Evolutionary conservation across 1,140 invertebrate genomes (phyloP).

Genomic region (Drosophila subobscura): DNA sequence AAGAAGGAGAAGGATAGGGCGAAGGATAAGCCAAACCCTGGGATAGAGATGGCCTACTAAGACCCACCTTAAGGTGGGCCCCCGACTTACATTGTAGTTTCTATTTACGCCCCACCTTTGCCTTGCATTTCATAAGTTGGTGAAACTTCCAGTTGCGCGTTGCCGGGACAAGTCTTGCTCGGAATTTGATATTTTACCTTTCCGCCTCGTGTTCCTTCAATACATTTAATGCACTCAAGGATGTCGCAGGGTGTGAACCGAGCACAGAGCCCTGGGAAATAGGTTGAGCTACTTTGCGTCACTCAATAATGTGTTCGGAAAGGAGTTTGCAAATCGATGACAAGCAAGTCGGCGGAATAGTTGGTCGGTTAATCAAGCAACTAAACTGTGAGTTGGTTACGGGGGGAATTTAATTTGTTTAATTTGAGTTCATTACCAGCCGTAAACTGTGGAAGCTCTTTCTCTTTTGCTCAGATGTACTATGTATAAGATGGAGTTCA

Average conservation of each 20-base stretch:
- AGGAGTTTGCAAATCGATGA: conserved; percentile 45
- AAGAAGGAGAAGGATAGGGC: not conserved
- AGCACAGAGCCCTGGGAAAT: conserved; percentile 41
- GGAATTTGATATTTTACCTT: conserved; percentile 34
- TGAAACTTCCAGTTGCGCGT: conserved; percentile 32
- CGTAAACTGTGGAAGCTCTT: not conserved
- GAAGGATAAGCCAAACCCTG: not conserved
- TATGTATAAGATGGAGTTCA: conserved; percentile 35
- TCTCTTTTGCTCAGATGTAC: conserved; percentile 14
- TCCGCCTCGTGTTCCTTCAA: conserved; percentile 4
- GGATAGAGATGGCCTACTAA: conserved; percentile 2
- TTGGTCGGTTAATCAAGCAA: conserved; percentile 2
- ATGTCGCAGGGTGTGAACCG: conserved; percentile 14
- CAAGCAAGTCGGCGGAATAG: conserved; percentile 10
- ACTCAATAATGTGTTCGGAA: conserved; percentile 22
- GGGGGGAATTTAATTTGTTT: no score
- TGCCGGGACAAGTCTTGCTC: conserved; percentile 19
- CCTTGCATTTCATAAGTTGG: conserved; percentile 68
- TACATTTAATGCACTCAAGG: conserved; percentile 42
- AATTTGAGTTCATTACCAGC: no score
- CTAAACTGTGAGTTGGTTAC: no score
- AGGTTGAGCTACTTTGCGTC: conserved; percentile 40
- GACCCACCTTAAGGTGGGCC: conserved; percentile 9
- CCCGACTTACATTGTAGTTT: conserved; percentile 53
- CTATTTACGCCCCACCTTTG: conserved; percentile 60